Evolutionary conservation across 2,797 vertebrate genomes (phyloP), one percentile per base, ranked within the genome.

Genomic region (Poliocrania exsul): DNA sequence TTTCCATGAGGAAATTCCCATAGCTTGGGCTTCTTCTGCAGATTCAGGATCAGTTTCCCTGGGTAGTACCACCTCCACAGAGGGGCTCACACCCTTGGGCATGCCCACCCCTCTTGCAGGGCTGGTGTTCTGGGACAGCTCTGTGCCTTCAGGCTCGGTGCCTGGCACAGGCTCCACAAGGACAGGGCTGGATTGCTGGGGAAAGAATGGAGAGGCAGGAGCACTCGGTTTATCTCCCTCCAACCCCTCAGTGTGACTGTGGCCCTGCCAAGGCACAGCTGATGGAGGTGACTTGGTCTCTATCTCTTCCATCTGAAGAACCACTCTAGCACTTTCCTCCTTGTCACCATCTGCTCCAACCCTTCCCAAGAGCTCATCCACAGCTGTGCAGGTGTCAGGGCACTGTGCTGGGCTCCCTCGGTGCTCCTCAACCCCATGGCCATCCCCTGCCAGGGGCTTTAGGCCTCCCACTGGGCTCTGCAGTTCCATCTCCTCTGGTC

Each of bases 221-320:
- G 42, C 11, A 33, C 44, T 51, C 65, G 44, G 29, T 62, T 94
- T 75, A 70, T 83, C 60, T 57, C 61, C 37, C 54, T 83, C 77
- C 5, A 23, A 33, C 67, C 78, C 61, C 7, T 2, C 2, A 2
- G 50, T 29, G n/a, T 35, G 38, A 37, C 31, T 31, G 50, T 35
- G 31, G 54, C 73, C 70, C 33, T 93, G 89, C 87, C 0, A 2
- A 10, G 86, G 53, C 25, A 75, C 91, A 38, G 50, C 25, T 23
- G 79, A 61, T 4, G 53, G 28, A 3, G 64, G 47, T 1, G 11
- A 79, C 65, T 57, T 96, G 70, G 81, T 72, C 51, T 88, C 88
- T 91, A 97, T 91, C 38, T 91, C 96, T 91, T 98, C 97, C 95
- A 96, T 97, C 65, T 96, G 97, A 89, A 97, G 97, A 91, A 97